Percentiles rank a stretch among this genome's conserved stretches.
phyloP scores from a whole-genome alignment of 1,140 invertebrate species.

The Bilobella aurantiaca region DNA sequence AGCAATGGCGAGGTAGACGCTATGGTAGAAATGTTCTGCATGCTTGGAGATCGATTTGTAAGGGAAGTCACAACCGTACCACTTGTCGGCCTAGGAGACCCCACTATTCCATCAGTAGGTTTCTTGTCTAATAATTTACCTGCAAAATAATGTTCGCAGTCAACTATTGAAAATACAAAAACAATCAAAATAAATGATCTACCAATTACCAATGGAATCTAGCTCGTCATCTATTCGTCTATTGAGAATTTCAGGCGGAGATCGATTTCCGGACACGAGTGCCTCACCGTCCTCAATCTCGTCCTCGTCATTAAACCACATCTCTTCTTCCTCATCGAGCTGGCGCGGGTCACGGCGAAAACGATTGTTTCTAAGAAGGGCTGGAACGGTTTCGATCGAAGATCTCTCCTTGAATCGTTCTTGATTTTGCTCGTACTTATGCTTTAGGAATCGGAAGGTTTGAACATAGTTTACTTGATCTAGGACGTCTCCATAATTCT shows the following conservation, averaged over 20 bases:
- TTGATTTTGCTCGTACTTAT: conserved; percentile 87
- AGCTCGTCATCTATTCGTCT: conserved; percentile 50
- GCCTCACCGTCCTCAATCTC: conserved; percentile 69
- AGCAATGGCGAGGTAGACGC: conserved; percentile 39
- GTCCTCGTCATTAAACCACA: conserved; percentile 97
- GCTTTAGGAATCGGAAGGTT: conserved; percentile 85
- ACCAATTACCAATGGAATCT: conserved; percentile 50
- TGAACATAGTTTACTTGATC: conserved; percentile 93
- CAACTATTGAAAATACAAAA: too few species aligned
- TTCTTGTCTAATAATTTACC: conserved; percentile 52
- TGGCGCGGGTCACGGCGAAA: conserved; percentile 82
- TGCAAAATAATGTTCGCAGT: background rate
- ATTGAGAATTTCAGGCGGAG: conserved; percentile 40
- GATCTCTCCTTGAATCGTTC: conserved; percentile 70
- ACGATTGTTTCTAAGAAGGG: conserved; percentile 59
- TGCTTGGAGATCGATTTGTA: background rate
- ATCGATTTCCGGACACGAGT: conserved; percentile 43
- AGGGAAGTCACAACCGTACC: background rate
- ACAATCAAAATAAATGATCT: too few species aligned
- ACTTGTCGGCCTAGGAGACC: too few species aligned
- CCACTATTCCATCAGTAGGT: conserved; percentile 40
- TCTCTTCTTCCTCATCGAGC: conserved; percentile 93
- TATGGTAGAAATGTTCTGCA: conserved; percentile 14
- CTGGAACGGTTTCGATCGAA: conserved; percentile 48
- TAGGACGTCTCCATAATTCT: conserved; percentile 86